Evolutionary conservation across 2,797 vertebrate species (phyloP).

Genomic region (Tragelaphus oryx): DNA sequence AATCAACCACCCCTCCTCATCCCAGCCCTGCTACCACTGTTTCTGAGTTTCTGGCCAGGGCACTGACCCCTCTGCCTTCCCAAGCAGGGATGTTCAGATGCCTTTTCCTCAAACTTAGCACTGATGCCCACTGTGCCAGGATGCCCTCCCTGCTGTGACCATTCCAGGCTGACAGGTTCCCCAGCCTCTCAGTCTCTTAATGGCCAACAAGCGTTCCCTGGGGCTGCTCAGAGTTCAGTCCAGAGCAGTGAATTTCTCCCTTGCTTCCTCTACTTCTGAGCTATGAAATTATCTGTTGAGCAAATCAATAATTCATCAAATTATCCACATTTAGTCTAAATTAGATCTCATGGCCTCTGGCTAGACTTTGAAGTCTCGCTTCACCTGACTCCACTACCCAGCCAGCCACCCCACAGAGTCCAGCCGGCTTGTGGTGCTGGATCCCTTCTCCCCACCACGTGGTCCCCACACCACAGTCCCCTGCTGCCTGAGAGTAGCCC

Average conservation of each 20-base stretch:
- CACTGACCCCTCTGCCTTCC: background rate
- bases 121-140: background rate
- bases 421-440: accelerated
- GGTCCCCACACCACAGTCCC: background rate
- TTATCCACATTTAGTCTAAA: constrained; percentile 47
- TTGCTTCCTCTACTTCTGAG: background rate
- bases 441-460: background rate
- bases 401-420: background rate
- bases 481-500: no score
- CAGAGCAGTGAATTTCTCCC: background rate
- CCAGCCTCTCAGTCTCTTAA: background rate
- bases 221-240: background rate
- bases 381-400: background rate
- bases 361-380: constrained; percentile 45
- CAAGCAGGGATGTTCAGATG: background rate
- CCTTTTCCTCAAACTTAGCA: background rate
- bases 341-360: constrained; percentile 1
- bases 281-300: constrained; percentile 50
- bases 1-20: accelerated
- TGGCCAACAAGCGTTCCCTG: background rate
- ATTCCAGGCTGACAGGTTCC: background rate
- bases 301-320: constrained; percentile 58
- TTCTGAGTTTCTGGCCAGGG: background rate
- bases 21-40: accelerated
- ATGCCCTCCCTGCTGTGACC: background rate